A percentile compares a stretch with the other conserved stretches of the same genome.
Evolutionary conservation across 2,888 invertebrate species (phyloP).

Genomic region (Rhogogaster chlorosoma): DNA sequence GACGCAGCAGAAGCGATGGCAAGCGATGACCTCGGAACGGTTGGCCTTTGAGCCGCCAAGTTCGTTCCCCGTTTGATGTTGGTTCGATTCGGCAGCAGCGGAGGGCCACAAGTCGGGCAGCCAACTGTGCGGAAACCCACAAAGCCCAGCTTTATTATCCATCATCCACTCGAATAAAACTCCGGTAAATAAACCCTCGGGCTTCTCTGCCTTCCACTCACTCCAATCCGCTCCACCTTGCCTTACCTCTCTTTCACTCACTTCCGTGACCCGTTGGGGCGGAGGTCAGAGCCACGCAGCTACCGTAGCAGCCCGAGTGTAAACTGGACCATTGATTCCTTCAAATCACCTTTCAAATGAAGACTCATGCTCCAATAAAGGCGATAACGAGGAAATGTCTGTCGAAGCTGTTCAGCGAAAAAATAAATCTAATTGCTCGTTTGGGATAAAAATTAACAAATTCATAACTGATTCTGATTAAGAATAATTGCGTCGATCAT

Average conservation of each 20-base stretch:
- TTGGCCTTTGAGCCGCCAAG: slow-evolving; percentile 48
- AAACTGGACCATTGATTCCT: slow-evolving; percentile 49
- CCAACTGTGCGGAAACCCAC: slow-evolving; percentile 54
- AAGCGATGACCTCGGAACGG: slow-evolving; percentile 48
- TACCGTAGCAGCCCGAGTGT: slow-evolving; percentile 39
- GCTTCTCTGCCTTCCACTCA: slow-evolving; percentile 30
- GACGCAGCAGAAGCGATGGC: slow-evolving; percentile 36
- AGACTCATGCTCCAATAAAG: slow-evolving; percentile 15
- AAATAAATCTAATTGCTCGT: neutral
- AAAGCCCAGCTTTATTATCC: slow-evolving; percentile 54
- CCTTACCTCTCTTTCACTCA: slow-evolving; percentile 14
- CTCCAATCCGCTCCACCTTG: slow-evolving; percentile 19
- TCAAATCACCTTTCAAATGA: slow-evolving; percentile 20
- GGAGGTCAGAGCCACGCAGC: slow-evolving; percentile 49
- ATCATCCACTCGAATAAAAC: slow-evolving; percentile 54
- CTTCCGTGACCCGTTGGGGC: slow-evolving; percentile 14
- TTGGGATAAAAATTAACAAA: neutral
- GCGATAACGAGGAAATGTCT: slow-evolving; percentile 17
- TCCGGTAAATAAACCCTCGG: slow-evolving; percentile 51
- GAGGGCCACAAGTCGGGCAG: slow-evolving; percentile 53
- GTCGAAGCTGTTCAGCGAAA: neutral
- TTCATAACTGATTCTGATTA: neutral
- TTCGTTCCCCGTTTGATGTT: slow-evolving; percentile 51
- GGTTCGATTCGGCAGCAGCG: slow-evolving; percentile 50
- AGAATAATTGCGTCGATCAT: neutral